Evolutionary conservation across 2,888 invertebrate genomes (phyloP).

Genomic region (Mactromeris polynyma): DNA sequence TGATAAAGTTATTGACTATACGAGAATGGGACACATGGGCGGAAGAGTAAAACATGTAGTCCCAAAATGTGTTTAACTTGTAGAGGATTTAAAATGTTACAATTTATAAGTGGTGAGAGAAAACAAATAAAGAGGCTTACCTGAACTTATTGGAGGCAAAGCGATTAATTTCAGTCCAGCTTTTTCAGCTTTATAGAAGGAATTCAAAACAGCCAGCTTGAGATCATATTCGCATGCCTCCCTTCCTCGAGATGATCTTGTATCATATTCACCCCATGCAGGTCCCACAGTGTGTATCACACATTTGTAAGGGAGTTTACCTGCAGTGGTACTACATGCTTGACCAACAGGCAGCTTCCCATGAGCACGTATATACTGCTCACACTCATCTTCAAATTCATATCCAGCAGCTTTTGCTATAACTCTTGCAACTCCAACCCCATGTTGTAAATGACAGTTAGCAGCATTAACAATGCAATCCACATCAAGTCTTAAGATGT

Average conservation of each 20-base stretch:
- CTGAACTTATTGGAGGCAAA: conserved; percentile 73
- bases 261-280: conserved; percentile 45
- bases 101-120: neutral
- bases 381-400: conserved; percentile 39
- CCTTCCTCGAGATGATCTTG: neutral
- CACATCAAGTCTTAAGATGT: conserved; percentile 46
- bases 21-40: no score
- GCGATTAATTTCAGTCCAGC: conserved; percentile 53
- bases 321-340: conserved; percentile 48
- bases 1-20: no score
- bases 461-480: conserved; percentile 68
- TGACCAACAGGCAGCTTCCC: conserved; percentile 43
- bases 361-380: conserved; percentile 25
- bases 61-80: no score
- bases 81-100: no score
- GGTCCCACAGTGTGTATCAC: conserved; percentile 69
- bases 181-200: conserved; percentile 46
- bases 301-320: conserved; percentile 41
- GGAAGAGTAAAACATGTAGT: no score
- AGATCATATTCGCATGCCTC: conserved; percentile 44
- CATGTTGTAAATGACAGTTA: conserved; percentile 51
- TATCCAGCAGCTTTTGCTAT: conserved; percentile 55
- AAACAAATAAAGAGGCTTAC: conserved; percentile 50
- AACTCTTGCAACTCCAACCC: conserved; percentile 54
- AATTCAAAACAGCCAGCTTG: conserved; percentile 38